These are phyloP conservation scores for Sturmia bella DNA, from an alignment of 2,888 invertebrate genomes.

Conservation along the genomic window DNA sequence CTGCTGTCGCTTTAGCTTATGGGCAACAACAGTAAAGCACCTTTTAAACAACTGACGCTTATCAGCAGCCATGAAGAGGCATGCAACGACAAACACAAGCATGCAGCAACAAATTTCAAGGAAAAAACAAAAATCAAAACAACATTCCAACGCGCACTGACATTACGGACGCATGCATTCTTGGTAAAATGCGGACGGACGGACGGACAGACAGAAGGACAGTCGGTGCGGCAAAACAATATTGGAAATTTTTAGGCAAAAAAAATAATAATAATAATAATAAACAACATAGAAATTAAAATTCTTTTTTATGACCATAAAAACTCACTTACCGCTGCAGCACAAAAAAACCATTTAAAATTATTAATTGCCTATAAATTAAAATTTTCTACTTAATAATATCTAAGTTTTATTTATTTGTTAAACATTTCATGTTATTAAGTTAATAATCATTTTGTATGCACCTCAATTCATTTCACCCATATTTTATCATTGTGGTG, in stretches of 20 bases:
- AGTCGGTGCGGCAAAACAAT: slow-evolving; percentile 3
- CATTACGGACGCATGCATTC: slow-evolving; percentile 71
- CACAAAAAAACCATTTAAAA: slow-evolving; percentile 16
- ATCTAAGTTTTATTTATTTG: slow-evolving; percentile 17
- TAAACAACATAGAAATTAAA: slow-evolving; percentile 49
- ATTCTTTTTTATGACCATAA: slow-evolving; percentile 53
- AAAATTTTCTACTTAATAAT: slow-evolving; percentile 23
- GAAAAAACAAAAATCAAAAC: slow-evolving; percentile 51
- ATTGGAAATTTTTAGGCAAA: slow-evolving; percentile 13
- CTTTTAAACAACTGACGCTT: slow-evolving; percentile 12
- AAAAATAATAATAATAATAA: slow-evolving; percentile 2
- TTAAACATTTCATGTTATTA: slow-evolving; percentile 19
- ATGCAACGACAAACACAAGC: slow-evolving; percentile 56
- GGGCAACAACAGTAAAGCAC: slow-evolving; percentile 24
- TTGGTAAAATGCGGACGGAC: slow-evolving; percentile 42
- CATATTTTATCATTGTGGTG: slow-evolving; percentile 19
- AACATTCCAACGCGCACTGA: slow-evolving; percentile 71
- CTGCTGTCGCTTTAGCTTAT: slow-evolving; percentile 39
- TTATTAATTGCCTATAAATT: slow-evolving; percentile 46
- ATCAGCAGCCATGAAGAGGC: slow-evolving; percentile 9
- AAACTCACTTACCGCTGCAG: not conserved
- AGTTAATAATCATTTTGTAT: slow-evolving; percentile 59
- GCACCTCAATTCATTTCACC: slow-evolving; percentile 52
- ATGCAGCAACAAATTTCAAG: slow-evolving; percentile 52
- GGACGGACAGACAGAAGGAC: slow-evolving; percentile 24